Conservation (phyloP, 2,113 vertebrate genomes). For the Actinemys pallida region DNA sequence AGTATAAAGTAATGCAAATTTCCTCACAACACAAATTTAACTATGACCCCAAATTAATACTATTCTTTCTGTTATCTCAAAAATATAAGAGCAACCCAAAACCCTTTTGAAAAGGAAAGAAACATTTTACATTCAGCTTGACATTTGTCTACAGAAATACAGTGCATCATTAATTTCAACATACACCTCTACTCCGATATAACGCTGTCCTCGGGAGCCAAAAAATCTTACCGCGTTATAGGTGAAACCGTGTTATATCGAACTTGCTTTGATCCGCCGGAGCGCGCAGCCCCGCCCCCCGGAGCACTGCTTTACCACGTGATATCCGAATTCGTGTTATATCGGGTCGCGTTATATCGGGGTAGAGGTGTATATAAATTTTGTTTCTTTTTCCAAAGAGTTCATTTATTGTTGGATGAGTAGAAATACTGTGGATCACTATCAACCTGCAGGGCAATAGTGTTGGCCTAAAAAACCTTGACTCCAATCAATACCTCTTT, state of each 20-base stretch:
- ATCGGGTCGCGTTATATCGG: no score
- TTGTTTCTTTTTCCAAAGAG: background rate
- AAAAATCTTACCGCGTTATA: no score
- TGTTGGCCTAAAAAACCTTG: background rate
- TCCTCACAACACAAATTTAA: background rate
- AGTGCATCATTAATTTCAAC: background rate
- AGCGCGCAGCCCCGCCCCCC: no score
- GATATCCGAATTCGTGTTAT: no score
- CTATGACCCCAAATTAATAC: background rate
- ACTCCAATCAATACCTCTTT: background rate
- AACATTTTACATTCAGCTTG: background rate
- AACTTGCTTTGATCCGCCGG: no score
- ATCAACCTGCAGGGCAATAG: background rate
- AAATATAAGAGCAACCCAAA: background rate
- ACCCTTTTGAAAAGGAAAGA: background rate
- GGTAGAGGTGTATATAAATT: background rate
- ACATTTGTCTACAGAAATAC: background rate
- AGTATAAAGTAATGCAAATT: background rate
- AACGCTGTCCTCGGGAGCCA: no score
- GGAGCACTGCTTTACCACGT: no score
- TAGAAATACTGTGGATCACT: background rate
- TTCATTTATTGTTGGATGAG: background rate
- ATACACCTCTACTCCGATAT: no score
- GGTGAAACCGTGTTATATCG: no score
- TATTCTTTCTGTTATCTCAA: constrained; percentile 15